Evolutionary conservation across 1,140 invertebrate species (phyloP).

Genomic region (Drosophila nikananu): DNA sequence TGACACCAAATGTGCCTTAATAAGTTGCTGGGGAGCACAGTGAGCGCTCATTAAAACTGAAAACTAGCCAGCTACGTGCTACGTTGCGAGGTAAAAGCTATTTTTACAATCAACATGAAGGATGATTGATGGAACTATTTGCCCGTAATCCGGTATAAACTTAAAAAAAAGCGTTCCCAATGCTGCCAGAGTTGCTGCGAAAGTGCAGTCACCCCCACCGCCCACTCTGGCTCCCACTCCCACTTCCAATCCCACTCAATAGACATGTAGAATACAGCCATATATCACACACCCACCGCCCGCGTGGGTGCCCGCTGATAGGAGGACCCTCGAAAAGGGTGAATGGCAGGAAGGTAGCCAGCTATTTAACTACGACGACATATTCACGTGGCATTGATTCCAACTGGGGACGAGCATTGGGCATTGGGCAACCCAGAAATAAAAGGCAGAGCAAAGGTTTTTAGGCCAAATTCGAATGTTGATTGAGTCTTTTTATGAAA

Average conservation of each 20-base stretch:
- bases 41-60: constrained; percentile 8
- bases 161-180: constrained; percentile 13
- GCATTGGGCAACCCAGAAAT: not conserved
- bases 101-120: constrained; percentile 8
- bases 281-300: not conserved
- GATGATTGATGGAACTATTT: constrained; percentile 20
- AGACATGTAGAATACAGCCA: constrained; percentile 1
- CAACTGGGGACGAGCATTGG: not conserved
- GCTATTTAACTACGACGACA: constrained; percentile 12
- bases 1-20: constrained; percentile 28
- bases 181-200: not conserved
- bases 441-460: not conserved
- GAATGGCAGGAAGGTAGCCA: not conserved
- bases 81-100: constrained; percentile 11
- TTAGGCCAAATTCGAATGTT: not conserved
- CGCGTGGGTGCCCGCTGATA: not conserved
- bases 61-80: not conserved
- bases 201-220: not conserved
- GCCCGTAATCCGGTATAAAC: constrained; percentile 15
- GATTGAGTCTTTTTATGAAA: not conserved
- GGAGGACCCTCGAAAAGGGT: not conserved
- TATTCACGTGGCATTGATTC: constrained; percentile 16
- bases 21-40: not conserved
- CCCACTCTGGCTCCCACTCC: not conserved
- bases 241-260: not conserved